phyloP scores from a whole-genome alignment of 1,140 invertebrate genomes.

The Marisa cornuarietis region DNA sequence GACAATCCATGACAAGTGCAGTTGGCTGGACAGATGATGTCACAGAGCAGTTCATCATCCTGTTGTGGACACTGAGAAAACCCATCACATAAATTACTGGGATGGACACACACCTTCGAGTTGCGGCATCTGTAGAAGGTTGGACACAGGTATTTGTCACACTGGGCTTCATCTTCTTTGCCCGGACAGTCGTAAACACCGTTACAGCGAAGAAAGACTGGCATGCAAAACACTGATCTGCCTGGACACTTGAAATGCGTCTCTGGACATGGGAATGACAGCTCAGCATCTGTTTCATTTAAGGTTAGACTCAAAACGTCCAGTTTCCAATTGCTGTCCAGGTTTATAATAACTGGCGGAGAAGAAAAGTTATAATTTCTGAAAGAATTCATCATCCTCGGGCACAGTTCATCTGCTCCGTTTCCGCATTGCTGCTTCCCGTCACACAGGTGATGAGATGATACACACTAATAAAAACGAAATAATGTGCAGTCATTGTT shows the following conservation, averaged over 20 bases:
- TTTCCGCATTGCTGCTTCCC: neutral
- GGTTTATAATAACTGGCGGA: neutral
- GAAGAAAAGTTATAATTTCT: neutral
- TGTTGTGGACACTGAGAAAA: slow-evolving; percentile 19
- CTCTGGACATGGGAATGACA: neutral
- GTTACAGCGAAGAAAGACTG: slow-evolving; percentile 13
- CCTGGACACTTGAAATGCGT: slow-evolving; percentile 15
- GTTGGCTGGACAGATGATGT: slow-evolving; percentile 32
- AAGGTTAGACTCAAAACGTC: neutral
- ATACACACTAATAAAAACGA: neutral
- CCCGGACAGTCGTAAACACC: slow-evolving; percentile 13
- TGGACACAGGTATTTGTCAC: slow-evolving; percentile 21
- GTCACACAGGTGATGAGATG: neutral
- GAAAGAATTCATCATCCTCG: too few species aligned
- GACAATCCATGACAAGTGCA: slow-evolving; percentile 16
- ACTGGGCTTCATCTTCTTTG: neutral
- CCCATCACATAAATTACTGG: slow-evolving; percentile 6
- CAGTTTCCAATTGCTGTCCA: neutral
- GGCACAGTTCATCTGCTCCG: neutral
- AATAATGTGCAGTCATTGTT: neutral
- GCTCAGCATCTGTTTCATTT: neutral
- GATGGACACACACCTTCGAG: slow-evolving; percentile 9
- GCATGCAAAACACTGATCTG: neutral
- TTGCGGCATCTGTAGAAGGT: slow-evolving; percentile 16
- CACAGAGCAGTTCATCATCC: slow-evolving; percentile 27